phyloP scores from a whole-genome alignment of 1,140 invertebrate species.

The Macrocentrus cingulum region DNA sequence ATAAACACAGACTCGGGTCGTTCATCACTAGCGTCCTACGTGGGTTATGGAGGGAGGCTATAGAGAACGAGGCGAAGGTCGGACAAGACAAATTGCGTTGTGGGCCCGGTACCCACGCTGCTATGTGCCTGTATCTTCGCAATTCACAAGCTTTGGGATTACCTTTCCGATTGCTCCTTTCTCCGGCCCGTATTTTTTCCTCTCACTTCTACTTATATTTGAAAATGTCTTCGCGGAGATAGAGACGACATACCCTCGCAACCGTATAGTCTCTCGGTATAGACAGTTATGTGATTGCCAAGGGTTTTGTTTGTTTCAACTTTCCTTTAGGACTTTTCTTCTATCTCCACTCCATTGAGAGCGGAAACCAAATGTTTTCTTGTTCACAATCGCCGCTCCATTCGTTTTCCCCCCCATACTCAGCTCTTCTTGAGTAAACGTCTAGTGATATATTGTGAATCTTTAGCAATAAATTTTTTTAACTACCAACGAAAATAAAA shows the following conservation, averaged over 20 bases:
- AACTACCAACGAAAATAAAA: too few species aligned
- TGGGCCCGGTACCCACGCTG: constrained; percentile 11
- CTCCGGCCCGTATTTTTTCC: constrained; percentile 4
- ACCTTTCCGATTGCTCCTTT: constrained; percentile 30
- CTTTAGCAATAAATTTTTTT: too few species aligned
- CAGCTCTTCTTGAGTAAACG: too few species aligned
- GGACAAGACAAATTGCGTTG: constrained; percentile 39
- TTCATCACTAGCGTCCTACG: constrained; percentile 39
- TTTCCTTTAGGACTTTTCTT: constrained; percentile 4
- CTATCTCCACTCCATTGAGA: neutral
- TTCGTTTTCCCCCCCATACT: too few species aligned
- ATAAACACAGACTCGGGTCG: constrained; percentile 34
- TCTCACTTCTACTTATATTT: too few species aligned
- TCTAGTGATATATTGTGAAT: too few species aligned
- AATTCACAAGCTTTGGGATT: constrained; percentile 35
- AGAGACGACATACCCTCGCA: too few species aligned
- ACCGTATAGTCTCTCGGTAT: too few species aligned
- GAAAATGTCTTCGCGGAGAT: too few species aligned
- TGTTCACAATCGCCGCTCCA: neutral
- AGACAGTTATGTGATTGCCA: constrained; percentile 7
- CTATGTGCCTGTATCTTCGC: constrained; percentile 41
- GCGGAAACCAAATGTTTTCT: constrained; percentile 2
- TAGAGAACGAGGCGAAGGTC: constrained; percentile 11
- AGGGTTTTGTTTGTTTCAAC: constrained; percentile 6
- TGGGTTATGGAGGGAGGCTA: constrained; percentile 24